Percentiles rank a stretch among this genome's conserved stretches.
phyloP scores from a whole-genome alignment of 2,113 vertebrate species.

The Turnix velox region DNA sequence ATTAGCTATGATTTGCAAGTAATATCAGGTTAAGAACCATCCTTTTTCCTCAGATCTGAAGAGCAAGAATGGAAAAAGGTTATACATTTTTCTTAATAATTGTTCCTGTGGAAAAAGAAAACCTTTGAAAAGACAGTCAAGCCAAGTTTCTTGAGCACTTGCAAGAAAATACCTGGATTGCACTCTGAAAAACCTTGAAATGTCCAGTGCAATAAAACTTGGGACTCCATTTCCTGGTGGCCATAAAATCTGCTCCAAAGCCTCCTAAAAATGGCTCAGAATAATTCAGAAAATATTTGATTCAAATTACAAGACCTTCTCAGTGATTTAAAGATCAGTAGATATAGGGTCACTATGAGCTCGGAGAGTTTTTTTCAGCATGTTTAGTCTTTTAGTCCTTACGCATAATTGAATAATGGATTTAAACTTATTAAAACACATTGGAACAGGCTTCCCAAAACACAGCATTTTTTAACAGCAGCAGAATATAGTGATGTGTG shows the following conservation, averaged over 20 bases:
- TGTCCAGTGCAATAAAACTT: conserved; percentile 53
- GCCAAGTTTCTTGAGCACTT: conserved; percentile 48
- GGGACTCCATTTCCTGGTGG: conserved; percentile 26
- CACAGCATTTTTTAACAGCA: not conserved
- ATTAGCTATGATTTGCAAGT: conserved; percentile 64
- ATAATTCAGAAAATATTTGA: conserved; percentile 38
- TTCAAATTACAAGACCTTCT: conserved; percentile 30
- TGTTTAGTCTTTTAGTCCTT: not conserved
- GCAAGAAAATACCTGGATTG: conserved; percentile 41
- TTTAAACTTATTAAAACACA: not conserved
- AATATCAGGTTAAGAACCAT: conserved; percentile 47
- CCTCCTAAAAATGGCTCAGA: conserved; percentile 10
- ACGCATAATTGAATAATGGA: not conserved
- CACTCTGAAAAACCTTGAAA: conserved; percentile 50
- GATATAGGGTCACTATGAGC: not conserved
- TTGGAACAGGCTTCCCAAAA: not conserved
- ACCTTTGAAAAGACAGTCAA: conserved; percentile 46
- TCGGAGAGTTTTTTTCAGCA: not conserved
- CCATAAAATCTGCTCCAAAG: conserved; percentile 13
- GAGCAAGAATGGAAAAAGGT: conserved; percentile 48
- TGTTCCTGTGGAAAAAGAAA: conserved; percentile 60
- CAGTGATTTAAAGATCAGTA: conserved; percentile 3
- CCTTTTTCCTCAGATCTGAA: conserved; percentile 20
- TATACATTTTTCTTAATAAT: conserved; percentile 64
- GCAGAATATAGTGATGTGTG: not conserved